Conservation (phyloP, 2,797 vertebrate genomes). For the Lagodon rhomboides region DNA sequence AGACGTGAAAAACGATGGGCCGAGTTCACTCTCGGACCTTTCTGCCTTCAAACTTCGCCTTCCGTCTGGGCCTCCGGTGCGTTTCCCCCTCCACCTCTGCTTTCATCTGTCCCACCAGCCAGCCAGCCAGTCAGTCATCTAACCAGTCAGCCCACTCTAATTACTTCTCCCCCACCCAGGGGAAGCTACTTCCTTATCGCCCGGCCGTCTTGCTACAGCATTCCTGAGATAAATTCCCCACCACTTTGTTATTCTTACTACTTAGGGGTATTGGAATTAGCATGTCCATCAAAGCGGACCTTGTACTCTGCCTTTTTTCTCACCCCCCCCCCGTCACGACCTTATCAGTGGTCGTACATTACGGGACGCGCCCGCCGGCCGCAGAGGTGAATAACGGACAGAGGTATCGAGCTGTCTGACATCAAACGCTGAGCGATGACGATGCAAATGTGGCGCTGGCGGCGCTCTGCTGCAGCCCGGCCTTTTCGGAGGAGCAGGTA, state of each 20-base stretch:
- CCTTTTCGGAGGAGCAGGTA: constrained; percentile 52
- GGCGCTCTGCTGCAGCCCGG: constrained; percentile 9
- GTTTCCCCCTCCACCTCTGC: constrained; percentile 16
- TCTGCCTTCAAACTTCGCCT: constrained; percentile 25
- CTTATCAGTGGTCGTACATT: constrained; percentile 77
- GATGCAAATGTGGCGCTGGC: constrained; percentile 56
- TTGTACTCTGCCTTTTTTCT: constrained; percentile 74
- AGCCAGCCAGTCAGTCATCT: constrained; percentile 67
- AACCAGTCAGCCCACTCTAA: constrained; percentile 76
- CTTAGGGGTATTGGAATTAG: constrained; percentile 83
- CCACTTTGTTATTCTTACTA: constrained; percentile 85
- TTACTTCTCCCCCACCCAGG: constrained; percentile 81
- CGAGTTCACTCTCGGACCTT: not conserved
- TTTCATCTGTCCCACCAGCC: constrained; percentile 51
- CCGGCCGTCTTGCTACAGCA: constrained; percentile 79
- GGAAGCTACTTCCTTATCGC: constrained; percentile 83
- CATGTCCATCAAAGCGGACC: constrained; percentile 82
- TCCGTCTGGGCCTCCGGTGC: constrained; percentile 15
- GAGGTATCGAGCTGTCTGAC: constrained; percentile 63
- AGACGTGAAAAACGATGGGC: not conserved
- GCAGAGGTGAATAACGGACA: constrained; percentile 68
- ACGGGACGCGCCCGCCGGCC: constrained; percentile 59
- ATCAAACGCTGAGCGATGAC: constrained; percentile 62
- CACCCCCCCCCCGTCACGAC: constrained; percentile 52
- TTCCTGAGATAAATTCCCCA: constrained; percentile 85